Evolutionary conservation across 1,140 invertebrate genomes (phyloP).

Genomic region (Portunus trituberculatus): DNA sequence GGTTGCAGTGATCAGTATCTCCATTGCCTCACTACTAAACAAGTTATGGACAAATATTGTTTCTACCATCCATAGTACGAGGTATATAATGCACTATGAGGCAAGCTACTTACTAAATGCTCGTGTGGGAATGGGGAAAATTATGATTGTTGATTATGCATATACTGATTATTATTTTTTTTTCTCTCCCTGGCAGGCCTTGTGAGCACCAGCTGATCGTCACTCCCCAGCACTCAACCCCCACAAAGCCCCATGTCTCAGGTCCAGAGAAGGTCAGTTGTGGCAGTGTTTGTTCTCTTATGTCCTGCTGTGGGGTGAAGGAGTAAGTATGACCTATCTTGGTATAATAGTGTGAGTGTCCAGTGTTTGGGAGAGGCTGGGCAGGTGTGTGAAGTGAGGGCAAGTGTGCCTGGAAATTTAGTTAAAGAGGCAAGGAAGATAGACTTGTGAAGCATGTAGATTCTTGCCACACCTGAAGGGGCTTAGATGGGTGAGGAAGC

Average conservation of each 20-base stretch:
- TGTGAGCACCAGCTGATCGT: slow-evolving; percentile 62
- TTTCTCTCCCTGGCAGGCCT: slow-evolving; percentile 47
- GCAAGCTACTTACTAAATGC: no score
- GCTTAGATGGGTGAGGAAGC: no score
- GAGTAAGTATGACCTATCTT: neutral
- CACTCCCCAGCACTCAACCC: slow-evolving; percentile 32
- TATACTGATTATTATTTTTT: neutral
- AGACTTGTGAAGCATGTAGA: no score
- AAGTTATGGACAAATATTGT: no score
- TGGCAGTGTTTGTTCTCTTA: neutral
- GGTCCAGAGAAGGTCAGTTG: slow-evolving; percentile 59
- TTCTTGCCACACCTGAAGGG: no score
- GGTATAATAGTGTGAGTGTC: neutral
- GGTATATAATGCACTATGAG: no score
- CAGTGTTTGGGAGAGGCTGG: neutral
- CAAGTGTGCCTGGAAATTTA: neutral
- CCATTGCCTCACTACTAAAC: no score
- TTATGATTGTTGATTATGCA: no score
- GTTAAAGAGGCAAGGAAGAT: no score
- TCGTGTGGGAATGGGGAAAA: no score
- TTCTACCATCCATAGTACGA: no score
- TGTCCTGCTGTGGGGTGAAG: neutral
- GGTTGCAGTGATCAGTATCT: no score
- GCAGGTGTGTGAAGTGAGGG: neutral
- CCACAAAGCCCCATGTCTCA: slow-evolving; percentile 68